Evolutionary conservation across 2,113 vertebrate genomes (phyloP), one percentile per base, ranked within the genome.

Genomic region (Sphyrna mokarran): DNA sequence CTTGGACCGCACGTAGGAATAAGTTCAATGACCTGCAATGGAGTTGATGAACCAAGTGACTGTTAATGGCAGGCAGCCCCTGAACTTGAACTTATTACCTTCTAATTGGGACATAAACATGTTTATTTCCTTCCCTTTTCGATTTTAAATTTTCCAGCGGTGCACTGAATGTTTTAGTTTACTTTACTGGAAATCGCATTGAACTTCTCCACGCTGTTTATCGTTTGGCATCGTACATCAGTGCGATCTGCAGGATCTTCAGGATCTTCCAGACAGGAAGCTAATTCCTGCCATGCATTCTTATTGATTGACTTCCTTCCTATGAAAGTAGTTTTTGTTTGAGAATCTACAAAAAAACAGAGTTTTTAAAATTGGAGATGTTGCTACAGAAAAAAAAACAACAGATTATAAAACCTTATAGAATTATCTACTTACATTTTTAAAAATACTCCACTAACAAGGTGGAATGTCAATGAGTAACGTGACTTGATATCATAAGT

Each of bases 301-400:
- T 69, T 94, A 70, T 43, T 70, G 68, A 94, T 48, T 70, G 66
- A 94, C 66, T 94, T 94, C 66, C 93, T 94, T 69, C 93, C 66
- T 70, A 23, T 70, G 9, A 70, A 94, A 40, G 66, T 70, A 94
- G 26, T 26, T 43, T 43, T 70, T 70, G 61, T 37, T 93, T 1
- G 37, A 94, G 68, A 22, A 22, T 33, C 63, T n/a, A n/a, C 33
- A 6, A 16, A 33, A 23, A 70, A 90, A 54, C 58, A 61, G 22
- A 26, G 2, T 70, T 29, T 69, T 69, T 20, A 40, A 40, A 43
- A 69, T 9, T 68, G 63, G 66, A 94, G n/a, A 40, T 70, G 7
- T 43, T 70, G 20, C n/a, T 40, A 6, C 20, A 69, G 20, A 40
- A 91, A 48, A 91, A 48, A n/a, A 91, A 63, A 91, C n/a, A 91